These are phyloP conservation scores for Grapholita molesta DNA, from an alignment of 1,140 invertebrate species.

Conservation along the genomic window DNA sequence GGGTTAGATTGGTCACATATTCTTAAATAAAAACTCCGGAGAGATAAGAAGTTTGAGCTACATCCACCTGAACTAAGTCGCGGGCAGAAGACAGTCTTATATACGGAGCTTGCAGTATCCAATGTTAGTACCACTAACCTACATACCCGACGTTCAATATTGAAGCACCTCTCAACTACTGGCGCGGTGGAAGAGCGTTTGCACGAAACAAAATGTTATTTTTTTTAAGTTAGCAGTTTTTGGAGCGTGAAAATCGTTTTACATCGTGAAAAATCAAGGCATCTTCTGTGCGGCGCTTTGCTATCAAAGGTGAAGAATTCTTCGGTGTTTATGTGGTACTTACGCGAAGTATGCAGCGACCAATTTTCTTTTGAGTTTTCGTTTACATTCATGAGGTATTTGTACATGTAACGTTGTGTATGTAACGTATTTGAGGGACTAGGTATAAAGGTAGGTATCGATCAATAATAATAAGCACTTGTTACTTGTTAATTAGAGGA, in stretches of 20 bases:
- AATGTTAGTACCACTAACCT: constrained; percentile 6
- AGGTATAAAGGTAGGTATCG: too few species aligned
- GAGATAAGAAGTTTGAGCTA: too few species aligned
- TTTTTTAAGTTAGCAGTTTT: not conserved
- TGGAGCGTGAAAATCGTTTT: not conserved
- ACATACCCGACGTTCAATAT: not conserved
- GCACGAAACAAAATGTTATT: not conserved
- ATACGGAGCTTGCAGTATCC: too few species aligned
- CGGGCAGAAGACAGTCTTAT: too few species aligned
- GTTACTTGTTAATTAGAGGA: too few species aligned
- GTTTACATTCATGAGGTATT: not conserved
- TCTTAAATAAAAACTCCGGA: too few species aligned
- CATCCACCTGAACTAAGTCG: too few species aligned
- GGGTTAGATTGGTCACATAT: too few species aligned
- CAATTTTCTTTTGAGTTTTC: not conserved
- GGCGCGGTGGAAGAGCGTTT: not conserved
- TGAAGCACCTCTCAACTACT: constrained; percentile 1
- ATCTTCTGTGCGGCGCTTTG: not conserved
- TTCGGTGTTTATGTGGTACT: not conserved
- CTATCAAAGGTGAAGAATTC: not conserved
- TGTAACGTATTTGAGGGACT: too few species aligned
- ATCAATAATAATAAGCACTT: too few species aligned
- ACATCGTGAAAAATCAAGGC: not conserved
- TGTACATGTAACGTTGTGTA: too few species aligned
- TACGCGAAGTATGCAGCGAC: not conserved